Evolutionary conservation across 2,113 vertebrate genomes (phyloP).

Genomic region (Picathartes gymnocephalus): DNA sequence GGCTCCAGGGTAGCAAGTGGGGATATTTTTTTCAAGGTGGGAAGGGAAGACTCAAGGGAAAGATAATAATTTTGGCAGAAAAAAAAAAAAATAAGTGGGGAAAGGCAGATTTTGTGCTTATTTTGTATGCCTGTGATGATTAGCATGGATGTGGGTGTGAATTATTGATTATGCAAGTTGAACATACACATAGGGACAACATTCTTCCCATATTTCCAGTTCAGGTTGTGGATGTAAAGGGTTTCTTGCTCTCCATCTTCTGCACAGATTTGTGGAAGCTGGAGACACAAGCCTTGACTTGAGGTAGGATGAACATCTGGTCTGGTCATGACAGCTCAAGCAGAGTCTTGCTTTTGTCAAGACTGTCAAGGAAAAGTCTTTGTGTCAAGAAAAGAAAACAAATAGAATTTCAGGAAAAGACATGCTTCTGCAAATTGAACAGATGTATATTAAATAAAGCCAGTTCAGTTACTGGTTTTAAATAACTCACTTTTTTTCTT

Average conservation of each 20-base stretch:
- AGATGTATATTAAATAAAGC: not conserved
- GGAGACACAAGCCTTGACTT: not conserved
- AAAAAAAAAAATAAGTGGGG: not conserved
- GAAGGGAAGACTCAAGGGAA: not conserved
- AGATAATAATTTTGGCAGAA: not conserved
- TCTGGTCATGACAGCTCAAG: not conserved
- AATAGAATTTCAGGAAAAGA: not conserved
- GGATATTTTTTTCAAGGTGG: not conserved
- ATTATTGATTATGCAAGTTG: not conserved
- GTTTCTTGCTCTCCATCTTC: not conserved
- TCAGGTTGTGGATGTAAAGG: not conserved
- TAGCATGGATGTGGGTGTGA: no score
- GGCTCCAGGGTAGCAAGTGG: not conserved
- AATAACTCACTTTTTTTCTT: not conserved
- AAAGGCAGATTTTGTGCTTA: not conserved
- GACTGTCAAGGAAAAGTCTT: not conserved
- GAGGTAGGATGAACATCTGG: not conserved
- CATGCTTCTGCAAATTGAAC: not conserved
- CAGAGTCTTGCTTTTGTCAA: not conserved
- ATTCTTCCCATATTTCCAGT: not conserved
- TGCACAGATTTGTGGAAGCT: not conserved
- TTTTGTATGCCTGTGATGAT: not conserved
- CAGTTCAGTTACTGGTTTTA: not conserved
- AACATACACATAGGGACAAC: not conserved
- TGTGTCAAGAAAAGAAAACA: not conserved